phyloP scores from a whole-genome alignment of 30 jellyfish, hydroid and myxozoan genomes.

The Hydractinia symbiolongicarpus region DNA sequence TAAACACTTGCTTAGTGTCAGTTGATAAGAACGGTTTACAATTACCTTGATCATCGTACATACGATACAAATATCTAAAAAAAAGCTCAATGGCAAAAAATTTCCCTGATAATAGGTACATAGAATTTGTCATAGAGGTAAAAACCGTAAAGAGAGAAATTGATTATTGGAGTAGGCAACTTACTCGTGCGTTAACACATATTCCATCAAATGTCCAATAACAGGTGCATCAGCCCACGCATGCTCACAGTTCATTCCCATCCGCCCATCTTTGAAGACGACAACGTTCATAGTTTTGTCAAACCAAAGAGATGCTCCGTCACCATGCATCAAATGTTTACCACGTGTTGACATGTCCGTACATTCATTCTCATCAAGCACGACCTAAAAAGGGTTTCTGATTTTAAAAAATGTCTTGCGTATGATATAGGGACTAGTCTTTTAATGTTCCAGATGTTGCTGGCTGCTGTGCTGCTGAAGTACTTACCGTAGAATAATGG shows the following conservation, averaged over 20 bases:
- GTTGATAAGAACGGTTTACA: constrained; percentile 89
- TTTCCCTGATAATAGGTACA: not conserved
- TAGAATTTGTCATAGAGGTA: too few species aligned
- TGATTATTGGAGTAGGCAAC: constrained; percentile 4
- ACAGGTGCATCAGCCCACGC: constrained; percentile 99
- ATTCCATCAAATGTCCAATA: constrained; percentile 74
- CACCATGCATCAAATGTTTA: constrained; percentile 80
- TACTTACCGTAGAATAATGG: too few species aligned
- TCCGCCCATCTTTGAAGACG: constrained; percentile 81
- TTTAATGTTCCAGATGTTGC: too few species aligned
- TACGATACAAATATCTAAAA: constrained; percentile 68
- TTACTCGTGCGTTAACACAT: constrained; percentile 68
- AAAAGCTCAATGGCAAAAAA: too few species aligned
- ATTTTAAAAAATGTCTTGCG: too few species aligned
- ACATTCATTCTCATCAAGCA: constrained; percentile 54
- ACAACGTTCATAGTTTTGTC: constrained; percentile 71
- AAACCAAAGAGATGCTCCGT: constrained; percentile 82
- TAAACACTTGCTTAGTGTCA: constrained; percentile 35
- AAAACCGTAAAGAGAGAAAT: not conserved
- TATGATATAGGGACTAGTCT: too few species aligned
- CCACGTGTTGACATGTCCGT: constrained; percentile 59
- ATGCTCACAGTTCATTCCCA: constrained; percentile 84
- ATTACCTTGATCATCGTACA: constrained; percentile 74
- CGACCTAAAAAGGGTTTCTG: constrained; percentile 36
- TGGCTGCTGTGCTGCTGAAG: too few species aligned